These are phyloP conservation scores for Elymnias hypermnestra DNA, from an alignment of 1,140 invertebrate species.

Conservation along the genomic window DNA sequence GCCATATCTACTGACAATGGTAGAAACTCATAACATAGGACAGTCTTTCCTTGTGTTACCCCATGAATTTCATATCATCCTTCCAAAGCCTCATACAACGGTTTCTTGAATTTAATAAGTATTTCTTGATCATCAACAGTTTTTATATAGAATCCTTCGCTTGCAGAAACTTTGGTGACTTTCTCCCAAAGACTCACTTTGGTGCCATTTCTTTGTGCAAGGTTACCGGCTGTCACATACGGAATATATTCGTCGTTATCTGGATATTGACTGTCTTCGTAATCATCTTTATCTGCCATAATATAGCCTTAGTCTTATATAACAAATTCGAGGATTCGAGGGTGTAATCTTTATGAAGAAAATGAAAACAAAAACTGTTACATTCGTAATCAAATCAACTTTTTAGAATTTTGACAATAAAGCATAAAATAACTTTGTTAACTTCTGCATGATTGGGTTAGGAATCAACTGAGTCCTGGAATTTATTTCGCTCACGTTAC, in stretches of 20 bases:
- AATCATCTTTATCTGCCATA: constrained; percentile 65
- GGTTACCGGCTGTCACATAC: constrained; percentile 63
- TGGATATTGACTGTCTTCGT: constrained; percentile 65
- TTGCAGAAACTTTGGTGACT: constrained; percentile 59
- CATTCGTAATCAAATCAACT: too few species aligned
- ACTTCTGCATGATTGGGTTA: too few species aligned
- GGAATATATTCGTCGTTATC: constrained; percentile 68
- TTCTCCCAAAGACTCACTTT: constrained; percentile 67
- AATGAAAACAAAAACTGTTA: not conserved
- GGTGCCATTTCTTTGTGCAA: constrained; percentile 60
- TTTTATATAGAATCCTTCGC: constrained; percentile 63
- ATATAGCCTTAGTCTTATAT: constrained; percentile 1
- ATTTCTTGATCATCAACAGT: constrained; percentile 68
- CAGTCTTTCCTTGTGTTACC: constrained; percentile 57
- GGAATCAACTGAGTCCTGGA: too few species aligned
- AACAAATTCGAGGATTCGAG: too few species aligned
- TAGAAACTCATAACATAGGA: constrained; percentile 70
- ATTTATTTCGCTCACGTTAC: too few species aligned
- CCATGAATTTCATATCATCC: constrained; percentile 71
- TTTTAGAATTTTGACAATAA: too few species aligned
- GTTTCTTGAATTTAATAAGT: constrained; percentile 51
- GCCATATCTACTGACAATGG: constrained; percentile 54
- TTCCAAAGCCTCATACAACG: constrained; percentile 55
- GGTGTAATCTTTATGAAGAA: too few species aligned
- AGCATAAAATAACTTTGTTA: too few species aligned